Evolutionary conservation across 2,888 invertebrate genomes (phyloP).

Genomic region (Hololepta plana): DNA sequence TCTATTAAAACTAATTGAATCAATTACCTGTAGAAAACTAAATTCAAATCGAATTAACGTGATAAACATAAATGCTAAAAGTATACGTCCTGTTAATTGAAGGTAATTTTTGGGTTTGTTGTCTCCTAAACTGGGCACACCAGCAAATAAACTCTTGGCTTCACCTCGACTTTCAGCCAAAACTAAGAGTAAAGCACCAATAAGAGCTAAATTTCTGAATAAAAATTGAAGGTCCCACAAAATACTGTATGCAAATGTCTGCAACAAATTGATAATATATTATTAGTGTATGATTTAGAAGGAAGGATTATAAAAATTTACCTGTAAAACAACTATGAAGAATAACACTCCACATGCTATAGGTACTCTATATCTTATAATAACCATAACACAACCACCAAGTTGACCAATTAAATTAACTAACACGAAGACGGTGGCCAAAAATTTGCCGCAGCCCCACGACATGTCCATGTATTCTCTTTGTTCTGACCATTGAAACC

Average conservation of each 20-base stretch:
- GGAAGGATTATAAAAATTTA: constrained; percentile 22
- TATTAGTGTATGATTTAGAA: constrained; percentile 1
- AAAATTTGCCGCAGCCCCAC: constrained; percentile 89
- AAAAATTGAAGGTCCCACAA: constrained; percentile 97
- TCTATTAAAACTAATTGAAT: not conserved
- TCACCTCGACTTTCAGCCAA: constrained; percentile 92
- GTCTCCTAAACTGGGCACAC: constrained; percentile 80
- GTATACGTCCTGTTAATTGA: constrained; percentile 85
- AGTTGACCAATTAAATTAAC: constrained; percentile 91
- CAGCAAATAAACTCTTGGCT: constrained; percentile 89
- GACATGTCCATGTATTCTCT: constrained; percentile 94
- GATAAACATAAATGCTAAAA: constrained; percentile 97
- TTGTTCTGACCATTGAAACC: constrained; percentile 96
- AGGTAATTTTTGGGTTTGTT: constrained; percentile 94
- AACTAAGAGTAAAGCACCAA: constrained; percentile 90
- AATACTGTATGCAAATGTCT: constrained; percentile 92
- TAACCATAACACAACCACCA: constrained; percentile 91
- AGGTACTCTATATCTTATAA: constrained; percentile 78
- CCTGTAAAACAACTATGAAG: constrained; percentile 92
- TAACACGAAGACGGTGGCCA: constrained; percentile 89
- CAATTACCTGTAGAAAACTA: constrained; percentile 62
- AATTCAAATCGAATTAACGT: constrained; percentile 88
- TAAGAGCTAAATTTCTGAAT: constrained; percentile 87
- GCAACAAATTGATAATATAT: constrained; percentile 17
- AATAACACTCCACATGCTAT: constrained; percentile 84